Percentiles rank a stretch among this genome's conserved stretches.
These are phyloP conservation scores for Linepithema humile DNA, from an alignment of 1,140 invertebrate genomes.

Conservation along the genomic window DNA sequence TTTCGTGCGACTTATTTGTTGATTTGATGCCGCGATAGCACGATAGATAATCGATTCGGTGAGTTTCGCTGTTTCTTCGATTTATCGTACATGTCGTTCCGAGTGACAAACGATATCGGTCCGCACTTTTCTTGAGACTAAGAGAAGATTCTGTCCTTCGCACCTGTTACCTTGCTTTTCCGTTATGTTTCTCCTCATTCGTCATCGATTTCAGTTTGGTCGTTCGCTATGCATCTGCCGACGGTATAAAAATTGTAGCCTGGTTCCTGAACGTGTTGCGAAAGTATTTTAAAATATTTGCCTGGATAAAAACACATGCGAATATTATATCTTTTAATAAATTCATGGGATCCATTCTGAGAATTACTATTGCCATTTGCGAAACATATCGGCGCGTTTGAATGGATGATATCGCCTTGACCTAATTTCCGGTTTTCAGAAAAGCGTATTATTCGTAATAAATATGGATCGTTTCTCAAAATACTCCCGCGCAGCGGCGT, in stretches of 20 bases:
- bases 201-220: slow-evolving; percentile 26
- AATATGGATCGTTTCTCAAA: slow-evolving; percentile 45
- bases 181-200: slow-evolving; percentile 22
- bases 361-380: neutral
- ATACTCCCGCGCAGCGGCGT: neutral
- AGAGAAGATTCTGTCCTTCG: slow-evolving; percentile 29
- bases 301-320: neutral
- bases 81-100: slow-evolving; percentile 55
- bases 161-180: slow-evolving; percentile 7
- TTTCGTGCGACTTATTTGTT: slow-evolving; percentile 32
- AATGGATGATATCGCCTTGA: slow-evolving; percentile 21
- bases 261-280: no score
- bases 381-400: neutral
- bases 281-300: slow-evolving; percentile 18
- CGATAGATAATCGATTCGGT: slow-evolving; percentile 52
- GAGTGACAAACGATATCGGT: slow-evolving; percentile 65
- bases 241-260: neutral
- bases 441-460: slow-evolving; percentile 39
- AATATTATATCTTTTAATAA: slow-evolving; percentile 1
- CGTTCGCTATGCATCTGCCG: neutral
- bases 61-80: slow-evolving; percentile 53
- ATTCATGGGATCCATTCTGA: neutral
- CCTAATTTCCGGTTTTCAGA: slow-evolving; percentile 29
- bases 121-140: slow-evolving; percentile 30
- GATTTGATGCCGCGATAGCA: neutral